Conservation (phyloP, 2,888 invertebrate species). For the Leptinotarsa haldemani region DNA sequence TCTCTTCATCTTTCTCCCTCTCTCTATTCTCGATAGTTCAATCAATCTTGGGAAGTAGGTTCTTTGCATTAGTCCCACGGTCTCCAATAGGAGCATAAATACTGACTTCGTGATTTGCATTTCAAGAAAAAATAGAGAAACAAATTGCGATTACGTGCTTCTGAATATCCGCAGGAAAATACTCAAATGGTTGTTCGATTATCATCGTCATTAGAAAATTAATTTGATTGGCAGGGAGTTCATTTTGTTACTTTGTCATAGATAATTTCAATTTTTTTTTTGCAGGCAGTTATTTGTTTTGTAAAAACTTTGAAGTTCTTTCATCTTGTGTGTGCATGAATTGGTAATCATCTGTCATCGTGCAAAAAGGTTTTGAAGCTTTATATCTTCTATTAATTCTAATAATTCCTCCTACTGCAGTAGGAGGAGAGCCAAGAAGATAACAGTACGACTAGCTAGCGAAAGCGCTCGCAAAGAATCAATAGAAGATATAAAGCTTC, state of each 20-base stretch:
- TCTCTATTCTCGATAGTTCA: conserved; percentile 6
- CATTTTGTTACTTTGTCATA: conserved; percentile 16
- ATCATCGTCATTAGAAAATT: conserved; percentile 48
- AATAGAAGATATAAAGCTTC: no score
- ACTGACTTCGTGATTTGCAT: conserved; percentile 51
- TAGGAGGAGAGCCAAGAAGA: no score
- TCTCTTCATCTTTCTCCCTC: not conserved
- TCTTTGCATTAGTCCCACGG: conserved; percentile 42
- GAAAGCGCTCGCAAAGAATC: no score
- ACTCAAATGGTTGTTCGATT: conserved; percentile 47
- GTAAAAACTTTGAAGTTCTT: no score
- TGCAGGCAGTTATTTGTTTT: no score
- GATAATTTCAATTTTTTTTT: not conserved
- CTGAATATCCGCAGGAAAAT: conserved; percentile 48
- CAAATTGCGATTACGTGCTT: conserved; percentile 56
- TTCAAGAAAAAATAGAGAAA: conserved; percentile 47
- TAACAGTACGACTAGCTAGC: no score
- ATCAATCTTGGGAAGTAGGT: conserved; percentile 18
- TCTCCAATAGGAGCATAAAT: conserved; percentile 46
- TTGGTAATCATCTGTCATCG: no score
- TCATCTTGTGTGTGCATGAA: no score
- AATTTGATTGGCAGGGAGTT: conserved; percentile 16
- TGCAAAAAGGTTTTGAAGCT: no score
- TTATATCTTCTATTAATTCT: no score
- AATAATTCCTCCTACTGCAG: no score